Base-by-base conservation (phyloP, 2,888 invertebrate genomes). In the Mystacides longicornis region DNA sequence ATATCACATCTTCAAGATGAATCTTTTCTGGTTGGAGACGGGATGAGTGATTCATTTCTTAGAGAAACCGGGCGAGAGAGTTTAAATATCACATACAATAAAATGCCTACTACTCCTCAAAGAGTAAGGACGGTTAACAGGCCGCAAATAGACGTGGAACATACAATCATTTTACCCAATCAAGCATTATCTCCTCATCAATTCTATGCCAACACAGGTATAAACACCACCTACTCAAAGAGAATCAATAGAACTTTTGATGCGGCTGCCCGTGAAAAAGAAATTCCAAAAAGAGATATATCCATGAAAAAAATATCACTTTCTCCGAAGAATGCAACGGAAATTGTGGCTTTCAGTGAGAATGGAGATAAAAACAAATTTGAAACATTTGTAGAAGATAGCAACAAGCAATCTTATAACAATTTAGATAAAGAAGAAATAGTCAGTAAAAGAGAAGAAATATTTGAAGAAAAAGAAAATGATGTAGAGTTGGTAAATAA, bases 131-230 rank as follows among this genome's bases (percentile, higher is more conserved):
- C 49, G 2, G 49, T 55, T 9, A 54, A 49, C n/a, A 49, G 52
- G 49, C 55, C 49, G 2, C 49, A 69, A 67, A 64, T 63, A 0
- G 72, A 73, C 4, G 61, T 67, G 0, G 68, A 70, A n/a, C 72
- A 73, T 60, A 75, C 71, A 0, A 72, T 75, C 52, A 71, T 74
- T 23, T 64, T 76, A 21, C 74, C 75, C 0, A 74, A 75, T 64
- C 75, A 76, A 61, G 73, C 54, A 1, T 51, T 58, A 18, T 53
- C 57, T 9, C 51, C 57, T n/a, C 27, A 19, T 18, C 51, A 55
- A 31, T 37, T 52, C 23, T 54, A 60, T 23, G 33, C 37, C 20
- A 31, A 31, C 3, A 14, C 21, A 9, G 51, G 49, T 49, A 55
- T 46, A 3, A 49, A 54, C 23, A 46, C 46, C 27, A 57, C 54